Evolutionary conservation across 2,888 invertebrate genomes (phyloP).

Genomic region (Heliconius erato): DNA sequence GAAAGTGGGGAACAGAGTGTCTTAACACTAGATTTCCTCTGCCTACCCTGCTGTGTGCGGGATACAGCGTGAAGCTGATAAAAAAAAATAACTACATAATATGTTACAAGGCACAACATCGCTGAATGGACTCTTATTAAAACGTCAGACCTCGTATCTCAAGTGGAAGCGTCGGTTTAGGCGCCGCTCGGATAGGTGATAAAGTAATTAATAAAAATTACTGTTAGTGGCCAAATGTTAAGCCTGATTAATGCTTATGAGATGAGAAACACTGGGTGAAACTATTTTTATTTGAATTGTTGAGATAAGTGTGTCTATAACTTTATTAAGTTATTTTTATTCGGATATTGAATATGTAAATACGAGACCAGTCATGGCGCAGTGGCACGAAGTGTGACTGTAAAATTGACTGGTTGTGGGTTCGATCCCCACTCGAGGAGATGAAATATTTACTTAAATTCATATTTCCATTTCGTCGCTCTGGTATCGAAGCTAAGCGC

Average conservation of each 20-base stretch:
- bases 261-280: slow-evolving; percentile 64
- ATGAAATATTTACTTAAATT: too few species aligned
- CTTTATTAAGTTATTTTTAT: slow-evolving; percentile 13
- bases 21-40: too few species aligned
- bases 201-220: slow-evolving; percentile 82
- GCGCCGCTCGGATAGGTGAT: slow-evolving; percentile 72
- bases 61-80: too few species aligned
- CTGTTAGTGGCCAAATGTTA: slow-evolving; percentile 68
- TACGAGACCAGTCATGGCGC: too few species aligned
- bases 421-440: too few species aligned
- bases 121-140: slow-evolving; percentile 48
- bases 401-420: too few species aligned
- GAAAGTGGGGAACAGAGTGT: too few species aligned
- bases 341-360: slow-evolving; percentile 1
- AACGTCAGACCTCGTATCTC: slow-evolving; percentile 47
- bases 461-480: too few species aligned
- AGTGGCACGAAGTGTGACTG: too few species aligned
- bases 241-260: slow-evolving; percentile 75
- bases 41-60: too few species aligned
- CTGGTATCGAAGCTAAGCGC: too few species aligned
- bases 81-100: neutral
- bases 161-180: slow-evolving; percentile 54
- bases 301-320: slow-evolving; percentile 49
- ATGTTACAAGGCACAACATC: slow-evolving; percentile 24
- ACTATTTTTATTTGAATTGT: slow-evolving; percentile 52